A percentile compares a stretch with the other conserved stretches of the same genome.
Conservation (phyloP, 2,888 invertebrate genomes). For the Diarsia rubi region DNA sequence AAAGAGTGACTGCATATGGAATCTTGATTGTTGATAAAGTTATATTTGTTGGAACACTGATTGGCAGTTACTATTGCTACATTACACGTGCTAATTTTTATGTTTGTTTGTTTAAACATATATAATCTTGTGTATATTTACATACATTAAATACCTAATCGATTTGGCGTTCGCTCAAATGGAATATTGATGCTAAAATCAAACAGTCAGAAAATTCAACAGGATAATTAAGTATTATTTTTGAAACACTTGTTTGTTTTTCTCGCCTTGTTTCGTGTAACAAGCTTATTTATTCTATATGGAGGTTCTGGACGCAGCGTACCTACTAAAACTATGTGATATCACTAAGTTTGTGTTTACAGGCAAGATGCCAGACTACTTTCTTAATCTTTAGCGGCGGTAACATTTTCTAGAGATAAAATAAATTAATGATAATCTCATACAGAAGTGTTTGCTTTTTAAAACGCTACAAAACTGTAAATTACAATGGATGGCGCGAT, state of each 20-base stretch:
- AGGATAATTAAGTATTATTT: constrained; percentile 1
- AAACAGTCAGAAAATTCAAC: constrained; percentile 15
- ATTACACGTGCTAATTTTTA: constrained; percentile 28
- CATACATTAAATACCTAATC: constrained; percentile 43
- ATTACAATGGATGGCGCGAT: constrained; percentile 85
- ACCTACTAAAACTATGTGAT: constrained; percentile 17
- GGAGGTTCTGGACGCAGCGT: constrained; percentile 16
- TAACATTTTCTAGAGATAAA: constrained; percentile 75
- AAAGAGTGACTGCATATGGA: constrained; percentile 40
- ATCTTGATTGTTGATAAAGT: constrained; percentile 18
- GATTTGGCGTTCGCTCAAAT: constrained; percentile 46
- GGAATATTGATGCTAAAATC: constrained; percentile 21
- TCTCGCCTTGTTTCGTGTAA: constrained; percentile 11
- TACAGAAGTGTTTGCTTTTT: constrained; percentile 83
- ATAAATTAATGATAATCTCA: constrained; percentile 82
- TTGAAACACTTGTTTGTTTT: constrained; percentile 29
- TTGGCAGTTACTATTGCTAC: constrained; percentile 30
- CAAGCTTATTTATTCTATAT: constrained; percentile 27
- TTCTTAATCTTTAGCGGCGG: constrained; percentile 56
- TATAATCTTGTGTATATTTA: constrained; percentile 37
- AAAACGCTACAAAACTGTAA: constrained; percentile 87
- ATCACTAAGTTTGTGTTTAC: constrained; percentile 47
- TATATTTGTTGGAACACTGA: constrained; percentile 42
- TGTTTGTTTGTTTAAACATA: constrained; percentile 46
- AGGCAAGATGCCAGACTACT: constrained; percentile 48